Percentiles rank a stretch among this genome's conserved stretches.
Evolutionary conservation across 2,888 invertebrate species (phyloP).

Genomic region (Brachyopa scutellaris): DNA sequence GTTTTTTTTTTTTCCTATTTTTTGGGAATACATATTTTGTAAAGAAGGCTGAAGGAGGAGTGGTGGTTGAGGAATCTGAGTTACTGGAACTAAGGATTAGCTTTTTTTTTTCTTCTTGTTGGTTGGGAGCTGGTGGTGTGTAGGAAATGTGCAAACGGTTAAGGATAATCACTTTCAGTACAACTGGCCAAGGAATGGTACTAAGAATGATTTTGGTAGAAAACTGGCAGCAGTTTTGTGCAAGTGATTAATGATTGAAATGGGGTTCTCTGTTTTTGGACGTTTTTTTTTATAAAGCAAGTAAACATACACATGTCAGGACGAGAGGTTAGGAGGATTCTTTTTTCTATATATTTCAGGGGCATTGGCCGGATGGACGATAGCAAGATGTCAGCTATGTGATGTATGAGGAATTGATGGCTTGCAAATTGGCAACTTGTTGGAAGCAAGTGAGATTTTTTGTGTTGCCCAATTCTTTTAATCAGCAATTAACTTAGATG

Average conservation of each 20-base stretch:
- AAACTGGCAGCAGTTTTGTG: conserved; percentile 53
- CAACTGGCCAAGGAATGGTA: conserved; percentile 38
- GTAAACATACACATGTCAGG: too few species aligned
- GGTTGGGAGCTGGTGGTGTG: neutral
- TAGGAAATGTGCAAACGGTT: conserved; percentile 46
- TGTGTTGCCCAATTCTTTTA: too few species aligned
- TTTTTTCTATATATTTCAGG: conserved; percentile 12
- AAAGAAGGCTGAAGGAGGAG: neutral
- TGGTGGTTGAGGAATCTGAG: conserved; percentile 5
- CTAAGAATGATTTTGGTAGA: conserved; percentile 51
- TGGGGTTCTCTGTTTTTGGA: conserved; percentile 15
- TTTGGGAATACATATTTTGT: neutral
- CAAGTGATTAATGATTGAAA: conserved; percentile 67
- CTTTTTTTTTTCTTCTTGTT: conserved; percentile 34
- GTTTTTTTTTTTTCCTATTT: conserved; percentile 6
- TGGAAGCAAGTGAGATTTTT: too few species aligned
- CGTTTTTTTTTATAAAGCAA: too few species aligned
- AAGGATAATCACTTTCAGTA: conserved; percentile 66
- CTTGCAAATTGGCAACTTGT: conserved; percentile 35
- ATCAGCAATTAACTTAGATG: too few species aligned
- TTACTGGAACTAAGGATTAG: conserved; percentile 48
- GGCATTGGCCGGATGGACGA: conserved; percentile 42
- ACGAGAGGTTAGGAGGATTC: too few species aligned
- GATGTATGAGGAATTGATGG: conserved; percentile 23
- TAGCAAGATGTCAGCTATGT: conserved; percentile 12